Evolutionary conservation across 2,113 vertebrate species (phyloP).

Genomic region (Cacatua alba): DNA sequence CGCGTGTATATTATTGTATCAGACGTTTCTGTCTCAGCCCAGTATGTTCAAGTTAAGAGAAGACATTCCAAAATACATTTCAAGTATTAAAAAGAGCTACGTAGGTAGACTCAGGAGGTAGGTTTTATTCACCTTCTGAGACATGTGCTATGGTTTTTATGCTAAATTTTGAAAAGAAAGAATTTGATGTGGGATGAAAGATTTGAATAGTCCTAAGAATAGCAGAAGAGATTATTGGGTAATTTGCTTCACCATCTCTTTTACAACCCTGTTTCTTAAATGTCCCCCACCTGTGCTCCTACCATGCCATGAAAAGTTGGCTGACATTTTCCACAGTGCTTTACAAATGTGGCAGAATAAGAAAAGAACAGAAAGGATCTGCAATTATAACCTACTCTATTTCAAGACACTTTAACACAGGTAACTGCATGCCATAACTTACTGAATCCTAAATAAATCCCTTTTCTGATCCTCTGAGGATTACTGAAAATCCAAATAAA

Average conservation of each 20-base stretch:
- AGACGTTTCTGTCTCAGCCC: background rate
- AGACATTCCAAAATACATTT: background rate
- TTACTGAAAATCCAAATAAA: constrained; percentile 69
- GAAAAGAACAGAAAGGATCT: constrained; percentile 25
- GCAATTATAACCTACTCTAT: constrained; percentile 14
- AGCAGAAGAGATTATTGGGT: background rate
- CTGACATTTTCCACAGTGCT: constrained; percentile 34
- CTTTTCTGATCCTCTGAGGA: constrained; percentile 47
- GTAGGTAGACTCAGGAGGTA: background rate
- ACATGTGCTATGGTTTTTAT: background rate
- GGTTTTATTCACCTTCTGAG: background rate
- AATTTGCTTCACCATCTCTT: constrained; percentile 6
- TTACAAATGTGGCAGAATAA: constrained; percentile 2
- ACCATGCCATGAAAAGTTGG: background rate
- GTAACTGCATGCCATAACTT: constrained; percentile 22
- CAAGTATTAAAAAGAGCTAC: background rate
- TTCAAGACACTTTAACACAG: constrained; percentile 45
- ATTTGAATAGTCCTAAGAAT: constrained; percentile 17
- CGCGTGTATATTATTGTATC: background rate
- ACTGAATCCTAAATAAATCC: constrained; percentile 42
- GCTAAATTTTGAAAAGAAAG: constrained; percentile 24
- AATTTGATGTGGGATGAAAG: constrained; percentile 15
- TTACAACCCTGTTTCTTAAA: constrained; percentile 24
- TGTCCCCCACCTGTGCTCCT: background rate
- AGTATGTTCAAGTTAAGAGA: background rate